Evolutionary conservation across 1,140 invertebrate genomes (phyloP).

Genomic region (Chironomus striatipennis): DNA sequence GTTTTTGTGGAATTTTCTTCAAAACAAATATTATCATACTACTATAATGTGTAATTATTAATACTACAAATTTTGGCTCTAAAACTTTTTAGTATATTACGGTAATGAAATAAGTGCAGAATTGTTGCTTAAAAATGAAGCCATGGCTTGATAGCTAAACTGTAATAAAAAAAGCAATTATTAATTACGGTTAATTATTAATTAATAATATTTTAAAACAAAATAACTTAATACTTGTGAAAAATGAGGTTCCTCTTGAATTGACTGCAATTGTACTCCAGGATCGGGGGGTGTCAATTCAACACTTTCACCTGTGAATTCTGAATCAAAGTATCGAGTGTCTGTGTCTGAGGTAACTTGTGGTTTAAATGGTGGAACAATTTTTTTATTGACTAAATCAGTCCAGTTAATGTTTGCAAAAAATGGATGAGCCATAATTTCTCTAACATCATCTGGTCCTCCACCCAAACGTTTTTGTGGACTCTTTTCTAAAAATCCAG

Average conservation of each 20-base stretch:
- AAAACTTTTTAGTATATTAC: background rate
- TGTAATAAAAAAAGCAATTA: background rate
- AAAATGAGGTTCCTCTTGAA: slow-evolving; percentile 56
- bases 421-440: slow-evolving; percentile 87
- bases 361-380: slow-evolving; percentile 82
- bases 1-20: background rate
- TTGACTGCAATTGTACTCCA: slow-evolving; percentile 47
- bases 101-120: background rate
- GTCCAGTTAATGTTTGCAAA: slow-evolving; percentile 87
- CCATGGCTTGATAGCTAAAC: slow-evolving; percentile 12
- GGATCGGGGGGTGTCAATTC: slow-evolving; percentile 89
- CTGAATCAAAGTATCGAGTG: slow-evolving; percentile 94
- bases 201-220: background rate
- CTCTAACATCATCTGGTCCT: slow-evolving; percentile 85
- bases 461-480: slow-evolving; percentile 82
- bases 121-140: background rate
- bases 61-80: background rate
- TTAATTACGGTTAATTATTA: too few species aligned
- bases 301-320: slow-evolving; percentile 96
- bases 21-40: background rate
- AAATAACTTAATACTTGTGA: slow-evolving; percentile 38
- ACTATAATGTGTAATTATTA: background rate
- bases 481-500: slow-evolving; percentile 82
- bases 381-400: slow-evolving; percentile 75
- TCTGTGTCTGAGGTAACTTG: slow-evolving; percentile 93